Evolutionary conservation across 2,888 invertebrate species (phyloP), one percentile per base, ranked within the genome.

Genomic region (Cecidostiba fungosa): DNA sequence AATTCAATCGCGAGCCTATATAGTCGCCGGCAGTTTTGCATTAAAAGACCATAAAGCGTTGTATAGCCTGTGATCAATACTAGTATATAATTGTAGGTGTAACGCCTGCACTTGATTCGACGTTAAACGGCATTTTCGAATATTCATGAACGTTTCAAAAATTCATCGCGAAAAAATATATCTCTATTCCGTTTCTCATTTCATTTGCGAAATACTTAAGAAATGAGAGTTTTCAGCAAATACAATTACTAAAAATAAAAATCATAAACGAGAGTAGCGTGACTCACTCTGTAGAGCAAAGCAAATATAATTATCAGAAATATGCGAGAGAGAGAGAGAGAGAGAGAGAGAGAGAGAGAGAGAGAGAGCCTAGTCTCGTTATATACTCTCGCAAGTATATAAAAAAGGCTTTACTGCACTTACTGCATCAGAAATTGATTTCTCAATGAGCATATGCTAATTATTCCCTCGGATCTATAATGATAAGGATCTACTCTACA

Each of bases 401-500:
- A 43, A 43, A 43, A 59, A 62, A 62, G 23, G 2, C 62, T 62
- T 26, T 26, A 62, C 59, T 62, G 59, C 23, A 62, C 59, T 62
- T 23, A 10, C 23, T n/a, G n/a, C n/a, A n/a, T n/a, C n/a, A 26
- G 12, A 62, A 62, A n/a, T 29, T 76, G 50, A 72, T 72, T 72
- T 72, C 39, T 72, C 70, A 72, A 72, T 39, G 70, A 36, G 12
- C n/a, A 12, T 72, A 39, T 72, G 70, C 70, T 36, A 72, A 72
- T 70, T 19, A 3, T 4, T 16, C 23, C 14, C 23, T 1, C 6
- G 14, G n/a, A n/a, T n/a, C n/a, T 3, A 59, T 59, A 59, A 62
- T n/a, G 23, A 23, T 62, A 62, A 10, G 23, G 6, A 62, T 62
- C n/a, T 62, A 23, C 26, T 23, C 23, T 62, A 54, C n/a, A 54